Percentiles rank a stretch among this genome's conserved stretches.
Conservation (phyloP, 2,797 vertebrate genomes). For the Hyperoplus immaculatus region DNA sequence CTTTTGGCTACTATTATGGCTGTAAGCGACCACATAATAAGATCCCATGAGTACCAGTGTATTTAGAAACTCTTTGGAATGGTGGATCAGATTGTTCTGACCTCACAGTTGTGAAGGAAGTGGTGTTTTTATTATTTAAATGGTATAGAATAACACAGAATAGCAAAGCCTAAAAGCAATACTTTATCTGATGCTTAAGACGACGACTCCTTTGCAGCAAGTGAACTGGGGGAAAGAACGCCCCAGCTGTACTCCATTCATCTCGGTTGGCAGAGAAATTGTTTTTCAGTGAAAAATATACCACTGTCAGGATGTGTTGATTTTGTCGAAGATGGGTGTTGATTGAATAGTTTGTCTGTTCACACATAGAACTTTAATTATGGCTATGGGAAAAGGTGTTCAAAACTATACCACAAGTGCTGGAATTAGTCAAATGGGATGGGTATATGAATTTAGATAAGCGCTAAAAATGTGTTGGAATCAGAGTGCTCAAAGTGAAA, state of each 20-base stretch:
- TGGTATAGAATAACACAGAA: too few relatives aligned
- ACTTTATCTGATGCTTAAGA: too few relatives aligned
- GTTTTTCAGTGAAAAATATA: constrained; percentile 18
- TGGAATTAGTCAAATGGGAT: background rate
- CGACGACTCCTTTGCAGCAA: background rate
- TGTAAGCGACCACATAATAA: background rate
- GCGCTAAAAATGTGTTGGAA: background rate
- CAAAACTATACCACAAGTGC: constrained; percentile 1
- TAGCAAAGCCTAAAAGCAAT: too few relatives aligned
- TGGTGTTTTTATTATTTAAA: background rate
- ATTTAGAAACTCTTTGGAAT: too few relatives aligned
- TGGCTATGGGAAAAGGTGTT: constrained; percentile 26
- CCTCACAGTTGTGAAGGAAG: too few relatives aligned
- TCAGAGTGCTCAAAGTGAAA: constrained; percentile 3
- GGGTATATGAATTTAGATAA: background rate
- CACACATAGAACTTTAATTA: constrained; percentile 9
- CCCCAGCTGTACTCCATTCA: background rate
- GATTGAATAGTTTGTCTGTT: constrained; percentile 54
- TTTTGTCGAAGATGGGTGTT: constrained; percentile 54
- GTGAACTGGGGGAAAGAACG: too few relatives aligned
- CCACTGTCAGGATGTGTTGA: constrained; percentile 37
- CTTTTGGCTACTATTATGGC: background rate
- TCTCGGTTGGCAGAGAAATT: constrained; percentile 31
- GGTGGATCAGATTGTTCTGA: background rate
- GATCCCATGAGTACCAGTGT: too few relatives aligned